These are phyloP conservation scores for Cheilosia vernalis DNA, from an alignment of 2,888 invertebrate species.

Conservation along the genomic window DNA sequence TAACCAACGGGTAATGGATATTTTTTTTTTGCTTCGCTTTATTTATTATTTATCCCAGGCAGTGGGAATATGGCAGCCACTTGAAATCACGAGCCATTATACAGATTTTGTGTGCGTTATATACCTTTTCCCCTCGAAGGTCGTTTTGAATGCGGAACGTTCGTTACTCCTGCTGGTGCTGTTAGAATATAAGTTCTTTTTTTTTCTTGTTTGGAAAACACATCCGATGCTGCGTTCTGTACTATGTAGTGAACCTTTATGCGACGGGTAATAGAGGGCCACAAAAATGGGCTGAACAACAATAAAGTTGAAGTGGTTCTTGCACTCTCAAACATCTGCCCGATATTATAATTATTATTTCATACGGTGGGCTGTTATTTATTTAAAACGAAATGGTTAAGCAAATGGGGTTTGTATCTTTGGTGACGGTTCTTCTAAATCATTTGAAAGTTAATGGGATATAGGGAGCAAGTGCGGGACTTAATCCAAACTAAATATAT, in stretches of 20 bases:
- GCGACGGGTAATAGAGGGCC: conserved; percentile 41
- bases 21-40: conserved; percentile 25
- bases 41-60: conserved; percentile 54
- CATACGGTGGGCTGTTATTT: conserved; percentile 40
- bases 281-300: conserved; percentile 65
- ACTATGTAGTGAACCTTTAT: conserved; percentile 18
- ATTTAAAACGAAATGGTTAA: conserved; percentile 35
- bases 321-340: conserved; percentile 71
- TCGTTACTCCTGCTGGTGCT: conserved; percentile 25
- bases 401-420: too few species aligned
- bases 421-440: too few species aligned
- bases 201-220: conserved; percentile 34
- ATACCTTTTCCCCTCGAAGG: conserved; percentile 36
- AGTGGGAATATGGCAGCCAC: conserved; percentile 63
- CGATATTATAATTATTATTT: conserved; percentile 65
- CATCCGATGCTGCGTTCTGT: conserved; percentile 68
- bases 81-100: conserved; percentile 61
- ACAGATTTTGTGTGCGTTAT: conserved; percentile 47
- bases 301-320: conserved; percentile 68
- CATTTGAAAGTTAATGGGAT: too few species aligned
- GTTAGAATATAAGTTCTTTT: conserved; percentile 29
- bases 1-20: conserved; percentile 25
- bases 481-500: too few species aligned
- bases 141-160: conserved; percentile 49
- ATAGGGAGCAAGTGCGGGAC: too few species aligned